Evolutionary conservation across 2,113 vertebrate genomes (phyloP).

Genomic region (Microcebus lehilahytsara): DNA sequence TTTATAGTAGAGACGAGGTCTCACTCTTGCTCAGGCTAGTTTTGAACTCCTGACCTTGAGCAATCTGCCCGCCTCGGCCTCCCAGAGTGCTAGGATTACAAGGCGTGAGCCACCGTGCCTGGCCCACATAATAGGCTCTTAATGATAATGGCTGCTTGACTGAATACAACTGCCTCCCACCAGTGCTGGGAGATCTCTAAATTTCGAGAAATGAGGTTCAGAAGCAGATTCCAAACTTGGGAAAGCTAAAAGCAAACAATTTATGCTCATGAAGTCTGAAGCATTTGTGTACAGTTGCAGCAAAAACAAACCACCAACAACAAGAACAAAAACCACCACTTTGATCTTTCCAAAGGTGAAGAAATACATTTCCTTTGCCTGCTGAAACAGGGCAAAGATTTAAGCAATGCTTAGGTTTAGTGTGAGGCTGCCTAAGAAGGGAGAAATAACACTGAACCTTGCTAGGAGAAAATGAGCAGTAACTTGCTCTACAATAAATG

Average conservation of each 20-base stretch:
- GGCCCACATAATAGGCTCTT: not conserved
- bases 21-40: too few species aligned
- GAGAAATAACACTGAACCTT: accelerated
- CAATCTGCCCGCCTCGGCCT: too few species aligned
- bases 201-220: not conserved
- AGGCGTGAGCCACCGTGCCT: too few species aligned
- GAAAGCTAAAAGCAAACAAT: not conserved
- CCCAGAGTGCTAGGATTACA: too few species aligned
- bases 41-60: too few species aligned
- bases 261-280: not conserved
- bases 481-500: not conserved
- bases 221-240: not conserved
- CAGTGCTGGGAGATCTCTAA: not conserved
- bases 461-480: not conserved
- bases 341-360: not conserved
- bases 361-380: not conserved
- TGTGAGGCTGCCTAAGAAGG: not conserved
- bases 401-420: not conserved
- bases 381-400: not conserved
- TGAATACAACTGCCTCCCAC: not conserved
- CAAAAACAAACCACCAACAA: not conserved
- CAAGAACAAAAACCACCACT: not conserved
- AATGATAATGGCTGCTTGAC: not conserved
- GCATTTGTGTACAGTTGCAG: not conserved
- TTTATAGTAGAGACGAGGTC: too few species aligned